Conservation (phyloP, 1,140 invertebrate species). For the Pogonomyrmex barbatus region DNA sequence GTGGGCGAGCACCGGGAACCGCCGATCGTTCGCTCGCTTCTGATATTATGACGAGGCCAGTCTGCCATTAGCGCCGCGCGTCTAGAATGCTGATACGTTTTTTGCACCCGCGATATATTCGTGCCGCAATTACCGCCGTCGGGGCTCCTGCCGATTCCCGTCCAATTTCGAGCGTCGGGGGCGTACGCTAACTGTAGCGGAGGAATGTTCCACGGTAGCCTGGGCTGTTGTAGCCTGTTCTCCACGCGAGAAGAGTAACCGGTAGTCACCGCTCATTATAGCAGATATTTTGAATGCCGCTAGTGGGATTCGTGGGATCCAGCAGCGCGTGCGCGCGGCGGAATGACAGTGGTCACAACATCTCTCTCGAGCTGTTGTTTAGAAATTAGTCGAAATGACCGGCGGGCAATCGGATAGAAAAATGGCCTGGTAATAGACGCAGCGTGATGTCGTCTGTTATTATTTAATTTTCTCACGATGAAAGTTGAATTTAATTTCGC, state of each 20-base stretch:
- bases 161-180: slow-evolving; percentile 75
- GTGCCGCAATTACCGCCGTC: slow-evolving; percentile 75
- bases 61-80: slow-evolving; percentile 69
- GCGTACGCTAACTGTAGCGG: slow-evolving; percentile 74
- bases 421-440: neutral
- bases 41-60: slow-evolving; percentile 67
- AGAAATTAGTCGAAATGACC: slow-evolving; percentile 18
- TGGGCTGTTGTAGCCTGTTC: slow-evolving; percentile 50
- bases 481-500: neutral
- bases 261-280: slow-evolving; percentile 78
- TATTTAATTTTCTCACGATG: neutral
- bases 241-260: slow-evolving; percentile 65
- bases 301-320: slow-evolving; percentile 48
- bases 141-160: slow-evolving; percentile 58
- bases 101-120: slow-evolving; percentile 72
- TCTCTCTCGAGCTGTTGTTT: slow-evolving; percentile 22
- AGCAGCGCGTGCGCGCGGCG: neutral
- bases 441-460: neutral
- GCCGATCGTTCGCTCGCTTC: slow-evolving; percentile 58
- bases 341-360: neutral
- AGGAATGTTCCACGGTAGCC: slow-evolving; percentile 78
- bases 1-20: slow-evolving; percentile 41
- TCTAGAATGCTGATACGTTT: slow-evolving; percentile 76
- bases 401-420: neutral
- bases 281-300: slow-evolving; percentile 70